These are phyloP conservation scores for Parazoanthus atlanticus DNA, from an alignment of 92 coral and sea anemone genomes.

Conservation along the genomic window DNA sequence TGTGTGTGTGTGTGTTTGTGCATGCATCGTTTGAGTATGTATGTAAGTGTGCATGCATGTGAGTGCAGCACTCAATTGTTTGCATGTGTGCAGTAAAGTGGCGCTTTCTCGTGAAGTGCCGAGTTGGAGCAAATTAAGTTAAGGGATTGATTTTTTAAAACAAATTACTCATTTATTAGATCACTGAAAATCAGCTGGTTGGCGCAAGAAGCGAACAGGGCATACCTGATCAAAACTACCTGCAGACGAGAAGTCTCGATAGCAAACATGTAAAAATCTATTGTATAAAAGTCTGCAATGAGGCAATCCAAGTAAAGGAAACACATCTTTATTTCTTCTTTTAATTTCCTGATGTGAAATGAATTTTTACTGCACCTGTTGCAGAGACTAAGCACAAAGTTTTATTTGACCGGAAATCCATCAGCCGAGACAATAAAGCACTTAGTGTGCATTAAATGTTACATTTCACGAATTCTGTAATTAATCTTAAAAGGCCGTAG, in stretches of 20 bases:
- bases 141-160: not conserved
- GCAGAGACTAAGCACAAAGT: not conserved
- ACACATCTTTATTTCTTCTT: not conserved
- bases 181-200: not conserved
- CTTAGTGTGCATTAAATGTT: slow-evolving; percentile 39
- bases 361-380: slow-evolving; percentile 33
- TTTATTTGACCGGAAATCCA: slow-evolving; percentile 41
- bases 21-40: too few species aligned
- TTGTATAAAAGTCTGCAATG: not conserved
- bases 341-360: slow-evolving; percentile 31
- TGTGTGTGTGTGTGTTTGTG: too few species aligned
- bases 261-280: not conserved
- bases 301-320: not conserved
- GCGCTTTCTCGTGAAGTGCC: not conserved
- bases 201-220: not conserved
- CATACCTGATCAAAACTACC: not conserved
- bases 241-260: not conserved
- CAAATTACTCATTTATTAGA: not conserved
- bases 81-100: not conserved
- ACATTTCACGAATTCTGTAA: slow-evolving; percentile 12
- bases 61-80: not conserved
- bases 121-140: not conserved
- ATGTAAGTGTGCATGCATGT: not conserved
- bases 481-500: slow-evolving; percentile 4
- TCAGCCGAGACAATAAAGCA: slow-evolving; percentile 32